Percentiles rank a stretch among this genome's conserved stretches.
Evolutionary conservation across 2,888 invertebrate genomes (phyloP).

Genomic region (Oscheius onirici): DNA sequence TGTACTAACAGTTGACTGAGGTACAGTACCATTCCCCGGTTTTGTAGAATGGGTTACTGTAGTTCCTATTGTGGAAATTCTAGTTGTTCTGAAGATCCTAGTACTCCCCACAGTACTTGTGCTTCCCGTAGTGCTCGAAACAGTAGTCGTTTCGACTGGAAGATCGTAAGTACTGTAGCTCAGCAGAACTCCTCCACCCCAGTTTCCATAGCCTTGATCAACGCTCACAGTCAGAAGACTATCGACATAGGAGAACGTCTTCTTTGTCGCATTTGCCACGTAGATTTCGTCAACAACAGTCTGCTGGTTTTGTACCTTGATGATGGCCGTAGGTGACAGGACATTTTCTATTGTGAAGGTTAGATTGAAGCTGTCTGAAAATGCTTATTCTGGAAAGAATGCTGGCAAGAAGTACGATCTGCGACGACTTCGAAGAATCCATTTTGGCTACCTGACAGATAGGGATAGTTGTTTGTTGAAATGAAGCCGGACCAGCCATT

Average conservation of each 20-base stretch:
- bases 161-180: not conserved
- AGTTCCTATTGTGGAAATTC: too few relatives aligned
- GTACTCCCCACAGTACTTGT: not conserved
- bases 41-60: too few relatives aligned
- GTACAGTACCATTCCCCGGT: too few relatives aligned
- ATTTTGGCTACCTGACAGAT: not conserved
- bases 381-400: too few relatives aligned
- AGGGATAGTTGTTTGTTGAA: not conserved
- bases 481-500: not conserved
- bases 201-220: not conserved
- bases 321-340: not conserved
- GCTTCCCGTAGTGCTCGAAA: not conserved
- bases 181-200: not conserved
- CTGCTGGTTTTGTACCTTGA: not conserved
- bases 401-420: not conserved
- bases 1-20: too few relatives aligned
- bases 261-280: not conserved
- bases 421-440: not conserved
- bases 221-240: not conserved
- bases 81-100: too few relatives aligned
- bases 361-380: not conserved
- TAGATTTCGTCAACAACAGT: not conserved
- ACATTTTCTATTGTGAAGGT: not conserved
- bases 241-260: not conserved
- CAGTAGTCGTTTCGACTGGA: not conserved